A percentile compares a stretch with the other conserved stretches of the same genome.
Evolutionary conservation across 2,797 vertebrate species (phyloP).

Genomic region (Myotis findleyi): DNA sequence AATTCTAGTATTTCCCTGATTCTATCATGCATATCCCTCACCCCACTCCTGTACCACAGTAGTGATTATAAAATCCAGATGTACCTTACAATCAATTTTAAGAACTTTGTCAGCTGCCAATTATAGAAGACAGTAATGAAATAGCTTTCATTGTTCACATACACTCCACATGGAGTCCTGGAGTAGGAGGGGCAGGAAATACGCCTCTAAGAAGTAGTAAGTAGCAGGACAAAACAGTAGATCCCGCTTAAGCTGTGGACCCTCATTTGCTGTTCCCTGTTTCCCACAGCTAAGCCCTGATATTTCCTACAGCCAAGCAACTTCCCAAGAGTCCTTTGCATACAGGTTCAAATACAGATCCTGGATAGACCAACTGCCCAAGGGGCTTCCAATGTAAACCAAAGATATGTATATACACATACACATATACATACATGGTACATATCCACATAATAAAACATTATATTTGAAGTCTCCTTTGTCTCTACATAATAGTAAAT

Average conservation of each 20-base stretch:
- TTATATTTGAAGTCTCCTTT: slow-evolving; percentile 13
- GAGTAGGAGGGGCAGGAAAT: background rate
- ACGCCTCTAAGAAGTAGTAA: background rate
- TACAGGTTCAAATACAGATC: background rate
- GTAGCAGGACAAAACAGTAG: background rate
- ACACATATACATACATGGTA: too few species aligned
- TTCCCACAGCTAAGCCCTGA: background rate
- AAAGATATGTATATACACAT: background rate
- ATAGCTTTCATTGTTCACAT: background rate
- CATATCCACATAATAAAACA: background rate
- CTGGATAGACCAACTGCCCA: background rate
- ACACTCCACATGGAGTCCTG: fast-evolving
- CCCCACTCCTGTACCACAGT: background rate
- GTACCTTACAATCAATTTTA: background rate
- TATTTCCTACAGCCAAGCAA: background rate
- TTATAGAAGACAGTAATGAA: background rate
- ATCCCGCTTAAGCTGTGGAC: background rate
- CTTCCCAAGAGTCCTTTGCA: background rate
- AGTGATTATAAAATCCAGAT: background rate
- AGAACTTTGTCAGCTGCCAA: background rate
- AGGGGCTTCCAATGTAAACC: background rate
- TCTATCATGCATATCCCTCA: background rate
- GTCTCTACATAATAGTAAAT: slow-evolving; percentile 62
- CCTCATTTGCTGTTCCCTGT: background rate
- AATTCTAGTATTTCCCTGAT: background rate